Evolutionary conservation across 2,888 invertebrate genomes (phyloP).

Genomic region (Rhamphomyia laevipes): DNA sequence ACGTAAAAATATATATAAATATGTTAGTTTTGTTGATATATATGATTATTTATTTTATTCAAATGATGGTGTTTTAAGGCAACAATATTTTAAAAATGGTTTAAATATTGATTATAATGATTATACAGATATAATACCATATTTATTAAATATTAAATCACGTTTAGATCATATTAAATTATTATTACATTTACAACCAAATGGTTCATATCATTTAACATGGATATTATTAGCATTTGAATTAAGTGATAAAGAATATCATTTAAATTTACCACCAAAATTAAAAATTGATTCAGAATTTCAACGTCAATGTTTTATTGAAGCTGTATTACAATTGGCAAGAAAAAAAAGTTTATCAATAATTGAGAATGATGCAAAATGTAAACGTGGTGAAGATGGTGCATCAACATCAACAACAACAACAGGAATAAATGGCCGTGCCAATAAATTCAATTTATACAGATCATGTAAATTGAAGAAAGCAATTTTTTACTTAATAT

Average conservation of each 20-base stretch:
- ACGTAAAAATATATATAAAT: not conserved
- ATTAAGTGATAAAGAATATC: not conserved
- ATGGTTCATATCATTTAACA: not conserved
- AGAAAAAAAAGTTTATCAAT: not conserved
- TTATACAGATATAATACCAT: not conserved
- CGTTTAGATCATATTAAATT: not conserved
- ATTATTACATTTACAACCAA: not conserved
- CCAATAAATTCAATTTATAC: not conserved
- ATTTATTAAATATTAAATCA: not conserved
- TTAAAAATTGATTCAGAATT: not conserved
- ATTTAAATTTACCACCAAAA: conserved; percentile 3
- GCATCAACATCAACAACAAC: too few species aligned
- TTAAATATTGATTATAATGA: not conserved
- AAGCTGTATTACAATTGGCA: not conserved
- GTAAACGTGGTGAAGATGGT: too few species aligned
- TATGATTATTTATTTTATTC: not conserved
- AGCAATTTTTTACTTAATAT: conserved; percentile 1
- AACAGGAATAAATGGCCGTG: not conserved
- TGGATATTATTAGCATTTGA: not conserved
- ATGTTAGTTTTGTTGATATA: not conserved
- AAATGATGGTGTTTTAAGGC: not conserved
- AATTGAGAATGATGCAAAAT: too few species aligned
- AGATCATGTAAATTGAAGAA: conserved; percentile 1
- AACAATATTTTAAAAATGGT: not conserved
- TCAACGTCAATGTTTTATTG: not conserved